phyloP scores from a whole-genome alignment of 2,113 vertebrate species.

The Neoarius graeffei region DNA sequence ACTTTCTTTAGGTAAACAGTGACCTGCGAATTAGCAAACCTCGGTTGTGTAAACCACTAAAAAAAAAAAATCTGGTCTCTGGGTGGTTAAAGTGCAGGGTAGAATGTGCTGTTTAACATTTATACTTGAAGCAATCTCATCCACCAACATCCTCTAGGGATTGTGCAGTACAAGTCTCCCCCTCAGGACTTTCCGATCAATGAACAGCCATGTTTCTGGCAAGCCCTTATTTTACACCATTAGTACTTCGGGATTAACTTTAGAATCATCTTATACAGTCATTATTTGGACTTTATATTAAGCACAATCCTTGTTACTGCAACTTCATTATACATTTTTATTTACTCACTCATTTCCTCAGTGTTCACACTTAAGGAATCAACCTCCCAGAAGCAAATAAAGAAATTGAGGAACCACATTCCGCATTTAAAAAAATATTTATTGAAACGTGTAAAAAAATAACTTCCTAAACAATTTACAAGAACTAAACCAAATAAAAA shows the following conservation, averaged over 20 bases:
- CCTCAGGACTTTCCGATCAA: neutral
- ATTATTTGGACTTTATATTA: neutral
- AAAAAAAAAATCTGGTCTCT: neutral
- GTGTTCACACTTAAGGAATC: neutral
- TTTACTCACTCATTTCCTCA: too few species aligned
- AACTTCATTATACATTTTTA: neutral
- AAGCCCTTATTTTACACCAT: neutral
- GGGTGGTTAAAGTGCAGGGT: neutral
- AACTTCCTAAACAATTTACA: constrained; percentile 78
- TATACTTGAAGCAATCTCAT: neutral
- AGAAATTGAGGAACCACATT: neutral
- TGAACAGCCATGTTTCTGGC: neutral
- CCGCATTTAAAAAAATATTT: constrained; percentile 77
- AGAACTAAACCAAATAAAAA: constrained; percentile 68
- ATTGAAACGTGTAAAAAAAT: constrained; percentile 84
- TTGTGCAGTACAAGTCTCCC: neutral
- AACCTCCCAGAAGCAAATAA: neutral
- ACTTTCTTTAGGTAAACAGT: neutral
- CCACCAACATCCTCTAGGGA: neutral
- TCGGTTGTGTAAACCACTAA: neutral
- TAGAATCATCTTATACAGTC: neutral
- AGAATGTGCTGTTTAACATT: neutral
- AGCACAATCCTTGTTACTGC: neutral
- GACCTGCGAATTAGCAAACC: neutral
- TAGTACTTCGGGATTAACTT: neutral